Percentiles rank a stretch among this genome's conserved stretches.
Evolutionary conservation across 2,797 vertebrate genomes (phyloP).

Genomic region (Periophthalmus magnuspinnatus): DNA sequence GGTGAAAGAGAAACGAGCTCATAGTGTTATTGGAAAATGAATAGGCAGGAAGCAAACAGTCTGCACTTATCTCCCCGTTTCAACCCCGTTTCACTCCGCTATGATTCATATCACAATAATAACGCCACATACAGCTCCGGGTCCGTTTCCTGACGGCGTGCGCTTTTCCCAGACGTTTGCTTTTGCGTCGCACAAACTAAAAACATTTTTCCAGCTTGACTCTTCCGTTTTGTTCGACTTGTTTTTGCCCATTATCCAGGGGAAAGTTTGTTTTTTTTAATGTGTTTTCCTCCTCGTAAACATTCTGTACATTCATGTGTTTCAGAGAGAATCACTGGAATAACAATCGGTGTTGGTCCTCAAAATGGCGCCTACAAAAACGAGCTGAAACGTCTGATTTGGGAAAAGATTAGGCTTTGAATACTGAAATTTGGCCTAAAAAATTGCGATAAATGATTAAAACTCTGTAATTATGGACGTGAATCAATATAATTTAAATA

Average conservation of each 20-base stretch:
- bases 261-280: not conserved
- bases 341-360: not conserved
- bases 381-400: not conserved
- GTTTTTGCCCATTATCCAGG: not conserved
- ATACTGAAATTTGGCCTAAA: no score
- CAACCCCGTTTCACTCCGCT: not conserved
- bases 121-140: slow-evolving; percentile 1
- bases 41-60: slow-evolving; percentile 15
- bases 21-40: slow-evolving; percentile 2
- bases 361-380: not conserved
- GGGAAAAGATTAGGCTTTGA: not conserved
- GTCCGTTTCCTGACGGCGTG: no score
- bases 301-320: no score
- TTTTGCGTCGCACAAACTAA: slow-evolving; percentile 12
- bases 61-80: not conserved
- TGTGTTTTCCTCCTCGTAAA: not conserved
- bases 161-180: no score
- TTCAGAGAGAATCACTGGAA: not conserved
- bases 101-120: slow-evolving; percentile 7
- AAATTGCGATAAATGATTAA: no score
- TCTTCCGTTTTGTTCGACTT: not conserved
- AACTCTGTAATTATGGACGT: no score
- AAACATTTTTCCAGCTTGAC: slow-evolving; percentile 6
- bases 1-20: slow-evolving; percentile 13
- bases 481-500: no score